phyloP scores from a whole-genome alignment of 2,113 vertebrate genomes.

The Ptilorrhoa leucosticta region DNA sequence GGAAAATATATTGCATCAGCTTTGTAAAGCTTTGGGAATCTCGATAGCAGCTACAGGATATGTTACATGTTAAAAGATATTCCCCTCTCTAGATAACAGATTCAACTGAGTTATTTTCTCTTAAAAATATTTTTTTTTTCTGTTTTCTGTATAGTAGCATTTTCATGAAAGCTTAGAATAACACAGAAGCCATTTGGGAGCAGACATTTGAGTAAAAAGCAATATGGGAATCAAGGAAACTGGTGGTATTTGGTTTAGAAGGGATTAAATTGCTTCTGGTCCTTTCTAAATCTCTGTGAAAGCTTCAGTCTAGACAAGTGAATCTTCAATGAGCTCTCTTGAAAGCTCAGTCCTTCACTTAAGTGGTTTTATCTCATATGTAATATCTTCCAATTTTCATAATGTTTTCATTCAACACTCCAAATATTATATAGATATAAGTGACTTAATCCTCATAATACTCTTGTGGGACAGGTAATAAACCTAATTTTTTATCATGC shows the following conservation, averaged over 20 bases:
- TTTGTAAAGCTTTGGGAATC: not conserved
- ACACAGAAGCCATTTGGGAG: not conserved
- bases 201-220: not conserved
- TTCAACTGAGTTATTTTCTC: not conserved
- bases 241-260: not conserved
- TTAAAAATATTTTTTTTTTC: not conserved
- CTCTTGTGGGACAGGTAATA: not conserved
- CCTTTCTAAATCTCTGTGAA: not conserved
- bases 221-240: not conserved
- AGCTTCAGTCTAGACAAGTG: slow-evolving; percentile 19
- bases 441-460: not conserved
- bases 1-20: not conserved
- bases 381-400: not conserved
- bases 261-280: not conserved
- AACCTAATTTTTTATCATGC: slow-evolving; percentile 5
- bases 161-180: not conserved
- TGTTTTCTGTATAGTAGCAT: not conserved
- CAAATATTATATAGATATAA: not conserved
- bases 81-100: not conserved
- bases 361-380: not conserved
- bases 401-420: not conserved
- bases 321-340: not conserved
- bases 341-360: not conserved
- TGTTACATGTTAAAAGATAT: not conserved
- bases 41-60: not conserved